Evolutionary conservation across 2,888 invertebrate genomes (phyloP).

Genomic region (Eudasyphora cyanicolor): DNA sequence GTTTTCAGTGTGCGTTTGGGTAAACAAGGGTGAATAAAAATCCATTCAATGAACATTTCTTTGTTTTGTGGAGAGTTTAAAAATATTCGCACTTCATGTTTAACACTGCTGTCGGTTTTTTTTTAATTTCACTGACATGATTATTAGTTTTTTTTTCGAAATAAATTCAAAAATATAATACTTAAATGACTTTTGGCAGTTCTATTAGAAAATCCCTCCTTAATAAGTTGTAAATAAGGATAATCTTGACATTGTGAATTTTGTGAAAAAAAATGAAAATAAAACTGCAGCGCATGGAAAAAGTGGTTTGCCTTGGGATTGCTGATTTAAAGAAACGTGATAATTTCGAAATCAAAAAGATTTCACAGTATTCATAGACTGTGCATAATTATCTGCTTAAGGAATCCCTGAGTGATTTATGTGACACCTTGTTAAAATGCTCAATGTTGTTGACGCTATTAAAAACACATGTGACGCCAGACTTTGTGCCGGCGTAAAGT

Average conservation of each 20-base stretch:
- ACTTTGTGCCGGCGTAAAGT: conserved; percentile 11
- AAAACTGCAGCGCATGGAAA: no score
- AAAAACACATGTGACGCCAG: conserved; percentile 39
- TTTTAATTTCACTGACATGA: no score
- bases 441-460: conserved; percentile 2
- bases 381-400: conserved; percentile 41
- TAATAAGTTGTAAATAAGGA: conserved; percentile 57
- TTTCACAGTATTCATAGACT: conserved; percentile 29
- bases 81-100: no score
- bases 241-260: conserved; percentile 50
- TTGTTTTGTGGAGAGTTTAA: no score
- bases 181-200: neutral
- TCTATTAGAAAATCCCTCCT: conserved; percentile 20
- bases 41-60: no score
- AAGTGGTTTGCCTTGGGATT: no score
- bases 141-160: no score
- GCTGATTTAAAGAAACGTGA: conserved; percentile 52
- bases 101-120: no score
- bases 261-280: conserved; percentile 20
- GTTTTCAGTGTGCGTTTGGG: no score
- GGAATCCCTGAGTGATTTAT: conserved; percentile 47
- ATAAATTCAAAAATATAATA: no score
- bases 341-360: conserved; percentile 41
- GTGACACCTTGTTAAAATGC: conserved; percentile 36
- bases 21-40: no score